Evolutionary conservation across 2,113 vertebrate genomes (phyloP).

Genomic region (Arothron firmamentum): DNA sequence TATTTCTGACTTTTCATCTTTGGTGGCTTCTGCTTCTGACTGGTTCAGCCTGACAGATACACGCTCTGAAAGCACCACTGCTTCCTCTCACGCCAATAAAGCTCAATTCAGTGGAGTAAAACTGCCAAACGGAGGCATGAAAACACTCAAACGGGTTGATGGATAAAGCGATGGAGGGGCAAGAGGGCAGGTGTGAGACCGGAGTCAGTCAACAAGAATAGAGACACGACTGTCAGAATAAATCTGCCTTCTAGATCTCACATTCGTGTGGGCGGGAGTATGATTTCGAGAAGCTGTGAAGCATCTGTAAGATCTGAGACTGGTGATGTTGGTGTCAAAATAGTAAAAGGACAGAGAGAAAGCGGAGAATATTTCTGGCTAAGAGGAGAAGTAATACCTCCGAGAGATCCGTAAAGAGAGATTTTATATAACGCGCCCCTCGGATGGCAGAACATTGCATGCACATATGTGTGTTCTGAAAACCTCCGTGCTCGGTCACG

Average conservation of each 20-base stretch:
- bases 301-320: constrained; percentile 6
- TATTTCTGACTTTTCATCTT: constrained; percentile 10
- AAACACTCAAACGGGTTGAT: constrained; percentile 13
- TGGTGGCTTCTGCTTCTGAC: constrained; percentile 21
- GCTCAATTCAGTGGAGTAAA: not conserved
- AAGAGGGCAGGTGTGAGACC: constrained; percentile 40
- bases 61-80: constrained; percentile 33
- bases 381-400: constrained; percentile 23
- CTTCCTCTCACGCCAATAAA: constrained; percentile 31
- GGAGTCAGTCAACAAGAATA: constrained; percentile 25
- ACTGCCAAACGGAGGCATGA: constrained; percentile 23
- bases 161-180: constrained; percentile 7
- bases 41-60: constrained; percentile 12
- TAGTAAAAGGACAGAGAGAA: constrained; percentile 12
- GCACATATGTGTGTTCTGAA: constrained; percentile 19
- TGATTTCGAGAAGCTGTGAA: not conserved
- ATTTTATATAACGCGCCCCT: constrained; percentile 48
- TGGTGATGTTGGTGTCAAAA: constrained; percentile 5
- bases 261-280: not conserved
- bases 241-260: constrained; percentile 1
- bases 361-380: constrained; percentile 29
- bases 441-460: constrained; percentile 4
- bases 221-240: constrained; percentile 17
- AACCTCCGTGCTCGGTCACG: not conserved
- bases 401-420: constrained; percentile 5